phyloP scores from a whole-genome alignment of 2,797 vertebrate species.

The Sciurus vulgaris region DNA sequence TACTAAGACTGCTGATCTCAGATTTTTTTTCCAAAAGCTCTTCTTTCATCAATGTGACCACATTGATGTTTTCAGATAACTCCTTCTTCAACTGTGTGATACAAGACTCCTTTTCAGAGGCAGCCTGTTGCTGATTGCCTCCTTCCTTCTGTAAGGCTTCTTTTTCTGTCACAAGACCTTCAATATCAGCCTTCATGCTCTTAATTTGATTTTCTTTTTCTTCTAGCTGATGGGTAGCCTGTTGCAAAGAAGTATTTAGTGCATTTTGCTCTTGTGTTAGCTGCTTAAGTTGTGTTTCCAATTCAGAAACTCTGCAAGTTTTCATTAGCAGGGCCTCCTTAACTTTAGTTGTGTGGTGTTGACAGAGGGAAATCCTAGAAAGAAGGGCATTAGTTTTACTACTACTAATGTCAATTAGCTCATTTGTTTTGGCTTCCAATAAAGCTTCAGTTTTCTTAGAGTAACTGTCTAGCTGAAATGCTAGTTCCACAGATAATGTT shows the following conservation, averaged over 20 bases:
- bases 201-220: slow-evolving; percentile 91
- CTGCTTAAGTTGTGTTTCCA: slow-evolving; percentile 91
- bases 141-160: slow-evolving; percentile 90
- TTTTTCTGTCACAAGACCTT: slow-evolving; percentile 88
- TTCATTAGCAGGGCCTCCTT: slow-evolving; percentile 89
- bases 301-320: slow-evolving; percentile 88
- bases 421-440: slow-evolving; percentile 88
- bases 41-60: slow-evolving; percentile 90
- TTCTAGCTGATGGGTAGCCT: slow-evolving; percentile 90
- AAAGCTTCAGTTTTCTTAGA: slow-evolving; percentile 89
- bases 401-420: slow-evolving; percentile 90
- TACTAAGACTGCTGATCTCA: slow-evolving; percentile 90
- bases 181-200: slow-evolving; percentile 90
- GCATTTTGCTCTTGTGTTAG: slow-evolving; percentile 88
- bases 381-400: slow-evolving; percentile 87
- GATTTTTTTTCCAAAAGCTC: slow-evolving; percentile 90
- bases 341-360: slow-evolving; percentile 87
- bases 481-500: slow-evolving; percentile 85
- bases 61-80: slow-evolving; percentile 89
- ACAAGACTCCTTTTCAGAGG: slow-evolving; percentile 92
- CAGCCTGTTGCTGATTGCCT: slow-evolving; percentile 88
- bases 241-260: slow-evolving; percentile 91
- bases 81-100: slow-evolving; percentile 93
- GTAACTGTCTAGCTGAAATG: slow-evolving; percentile 87
- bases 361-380: slow-evolving; percentile 88